Evolutionary conservation across 2,888 invertebrate genomes (phyloP).

Genomic region (Anoplius nigerrimus): DNA sequence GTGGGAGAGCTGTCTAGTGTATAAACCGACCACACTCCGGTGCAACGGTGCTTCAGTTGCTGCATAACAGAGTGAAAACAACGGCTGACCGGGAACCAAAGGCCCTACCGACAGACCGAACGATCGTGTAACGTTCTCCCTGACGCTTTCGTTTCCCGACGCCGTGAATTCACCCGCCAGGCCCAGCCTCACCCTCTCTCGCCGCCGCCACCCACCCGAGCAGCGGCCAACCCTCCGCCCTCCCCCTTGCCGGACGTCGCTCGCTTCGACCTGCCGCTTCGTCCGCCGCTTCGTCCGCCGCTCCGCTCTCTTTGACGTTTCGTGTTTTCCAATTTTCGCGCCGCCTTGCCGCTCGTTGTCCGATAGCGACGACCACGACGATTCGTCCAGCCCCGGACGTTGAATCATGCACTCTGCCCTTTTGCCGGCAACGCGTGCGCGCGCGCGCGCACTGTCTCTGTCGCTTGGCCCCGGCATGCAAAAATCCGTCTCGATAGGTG

Average conservation of each 20-base stretch:
- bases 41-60: slow-evolving; percentile 65
- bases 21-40: slow-evolving; percentile 70
- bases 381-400: no score
- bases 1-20: slow-evolving; percentile 57
- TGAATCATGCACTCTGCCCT: no score
- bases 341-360: no score
- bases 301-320: slow-evolving; percentile 17
- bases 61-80: slow-evolving; percentile 71
- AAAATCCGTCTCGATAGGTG: no score
- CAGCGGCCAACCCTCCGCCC: no score
- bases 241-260: slow-evolving; percentile 4
- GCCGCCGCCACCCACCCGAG: no score
- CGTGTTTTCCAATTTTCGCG: slow-evolving; percentile 9
- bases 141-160: slow-evolving; percentile 38
- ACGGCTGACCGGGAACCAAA: slow-evolving; percentile 66
- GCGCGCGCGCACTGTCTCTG: no score
- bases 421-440: no score
- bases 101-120: slow-evolving; percentile 59
- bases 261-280: slow-evolving; percentile 24
- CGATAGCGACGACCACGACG: no score
- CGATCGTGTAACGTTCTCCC: slow-evolving; percentile 47
- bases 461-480: no score
- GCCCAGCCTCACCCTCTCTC: no score
- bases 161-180: slow-evolving; percentile 46
- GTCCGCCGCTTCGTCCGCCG: slow-evolving; percentile 9